These are phyloP conservation scores for Nymphalis io DNA, from an alignment of 1,140 invertebrate species.

Conservation along the genomic window DNA sequence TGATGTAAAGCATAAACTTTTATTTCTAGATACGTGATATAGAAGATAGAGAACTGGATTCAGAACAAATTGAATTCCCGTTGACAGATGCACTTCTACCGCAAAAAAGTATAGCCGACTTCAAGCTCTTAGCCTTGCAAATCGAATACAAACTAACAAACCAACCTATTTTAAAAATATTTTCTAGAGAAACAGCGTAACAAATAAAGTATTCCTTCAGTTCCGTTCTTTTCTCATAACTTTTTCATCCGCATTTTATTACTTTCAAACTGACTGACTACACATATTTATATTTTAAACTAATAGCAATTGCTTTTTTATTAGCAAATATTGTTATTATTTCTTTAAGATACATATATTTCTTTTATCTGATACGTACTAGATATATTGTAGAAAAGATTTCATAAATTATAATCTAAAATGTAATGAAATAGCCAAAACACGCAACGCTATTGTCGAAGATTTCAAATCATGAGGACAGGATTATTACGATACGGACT, in stretches of 20 bases:
- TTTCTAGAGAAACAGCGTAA: slow-evolving; percentile 6
- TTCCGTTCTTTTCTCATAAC: background rate
- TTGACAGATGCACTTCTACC: background rate
- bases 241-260: background rate
- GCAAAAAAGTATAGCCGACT: background rate
- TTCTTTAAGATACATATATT: background rate
- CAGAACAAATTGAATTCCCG: slow-evolving; percentile 46
- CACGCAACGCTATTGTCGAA: slow-evolving; percentile 12
- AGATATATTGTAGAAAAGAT: background rate
- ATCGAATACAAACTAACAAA: slow-evolving; percentile 25
- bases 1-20: background rate
- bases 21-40: slow-evolving; percentile 12
- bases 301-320: too few relatives aligned
- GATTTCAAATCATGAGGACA: slow-evolving; percentile 11
- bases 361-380: background rate
- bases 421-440: slow-evolving; percentile 10
- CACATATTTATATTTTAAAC: background rate
- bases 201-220: slow-evolving; percentile 9
- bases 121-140: slow-evolving; percentile 12
- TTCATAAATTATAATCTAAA: slow-evolving; percentile 16
- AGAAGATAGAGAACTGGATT: slow-evolving; percentile 35
- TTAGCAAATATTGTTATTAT: background rate
- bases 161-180: slow-evolving; percentile 22
- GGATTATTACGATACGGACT: slow-evolving; percentile 19
- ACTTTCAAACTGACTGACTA: background rate